Base-by-base conservation (phyloP, 2,888 invertebrate genomes). In the Hipparchia semele region DNA sequence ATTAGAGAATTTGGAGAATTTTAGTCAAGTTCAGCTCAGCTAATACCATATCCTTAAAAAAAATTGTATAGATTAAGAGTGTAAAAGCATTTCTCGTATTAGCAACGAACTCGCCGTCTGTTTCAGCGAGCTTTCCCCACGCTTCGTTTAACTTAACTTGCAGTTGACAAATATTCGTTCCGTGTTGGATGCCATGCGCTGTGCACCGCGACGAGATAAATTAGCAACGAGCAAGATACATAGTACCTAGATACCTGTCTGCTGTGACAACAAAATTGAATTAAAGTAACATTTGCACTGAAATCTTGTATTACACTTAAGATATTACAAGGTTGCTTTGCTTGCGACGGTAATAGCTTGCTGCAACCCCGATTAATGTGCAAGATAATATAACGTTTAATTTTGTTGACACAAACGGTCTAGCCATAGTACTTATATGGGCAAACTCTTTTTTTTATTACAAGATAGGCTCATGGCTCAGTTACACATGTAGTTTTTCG, bases 131-230 rank as follows among this genome's bases (percentile, higher is more conserved):
- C 67, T 70, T 53, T 66, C 49, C 68, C 13, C 70, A 56, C 46
- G 69, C 69, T 73, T 73, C 73, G 72, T 72, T 72, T 65, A 69
- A 73, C 68, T 8, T 60, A 49, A 60, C 59, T 68, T 59, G 46
- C 56, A 68, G 68, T 68, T 68, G 59, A 68, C 59, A 68, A 68
- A 68, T 59, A 68, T 68, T 68, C 68, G 59, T 68, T 68, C 10
- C 68, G 68, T 33, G 68, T 59, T 68, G 46, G 64, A 56, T 64
- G 64, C 45, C 61, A 61, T 54, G 62, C 39, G 64, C 70, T 56
- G 56, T 64, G 1, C 12, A 65, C 51, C 6, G 23, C 23, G 65
- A 51, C 23, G 59, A 59, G 51, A 59, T 68, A 68, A 68, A 68
- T 68, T 46, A 54, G 59, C 49, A 33, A 60, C 46, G 2, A 49